Conservation (phyloP, 2,888 invertebrate genomes). For the Eupsilia transversa region DNA sequence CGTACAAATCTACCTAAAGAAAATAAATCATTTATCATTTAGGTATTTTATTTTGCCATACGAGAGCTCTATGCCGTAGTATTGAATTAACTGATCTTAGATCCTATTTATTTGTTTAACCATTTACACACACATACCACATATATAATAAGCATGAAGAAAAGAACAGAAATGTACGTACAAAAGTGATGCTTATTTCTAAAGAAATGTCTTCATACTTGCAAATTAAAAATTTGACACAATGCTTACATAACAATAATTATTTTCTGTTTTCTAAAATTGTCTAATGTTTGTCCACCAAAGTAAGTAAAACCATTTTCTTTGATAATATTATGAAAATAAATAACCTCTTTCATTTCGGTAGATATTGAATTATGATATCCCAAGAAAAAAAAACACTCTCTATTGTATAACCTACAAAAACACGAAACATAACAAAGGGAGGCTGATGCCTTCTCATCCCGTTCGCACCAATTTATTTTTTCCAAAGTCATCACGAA, state of each 20-base stretch:
- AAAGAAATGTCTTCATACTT: too few species aligned
- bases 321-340: not conserved
- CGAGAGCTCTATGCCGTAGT: not conserved
- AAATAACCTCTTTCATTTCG: not conserved
- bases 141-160: too few species aligned
- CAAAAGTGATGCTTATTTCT: too few species aligned
- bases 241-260: not conserved
- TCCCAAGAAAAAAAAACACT: too few species aligned
- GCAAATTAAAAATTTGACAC: not conserved
- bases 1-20: too few species aligned
- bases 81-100: not conserved
- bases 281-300: not conserved
- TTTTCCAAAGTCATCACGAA: conserved; percentile 25
- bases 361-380: not conserved
- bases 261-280: not conserved
- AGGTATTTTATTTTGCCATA: not conserved
- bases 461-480: conserved; percentile 21
- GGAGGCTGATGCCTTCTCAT: not conserved
- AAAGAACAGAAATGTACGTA: too few species aligned
- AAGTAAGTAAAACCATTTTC: not conserved
- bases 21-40: too few species aligned
- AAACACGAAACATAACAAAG: conserved; percentile 16
- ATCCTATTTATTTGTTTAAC: too few species aligned
- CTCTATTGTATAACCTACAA: not conserved
- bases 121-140: too few species aligned